Evolutionary conservation across 2,888 invertebrate species (phyloP), one percentile per base, ranked within the genome.

Genomic region (Drosophila histrio): DNA sequence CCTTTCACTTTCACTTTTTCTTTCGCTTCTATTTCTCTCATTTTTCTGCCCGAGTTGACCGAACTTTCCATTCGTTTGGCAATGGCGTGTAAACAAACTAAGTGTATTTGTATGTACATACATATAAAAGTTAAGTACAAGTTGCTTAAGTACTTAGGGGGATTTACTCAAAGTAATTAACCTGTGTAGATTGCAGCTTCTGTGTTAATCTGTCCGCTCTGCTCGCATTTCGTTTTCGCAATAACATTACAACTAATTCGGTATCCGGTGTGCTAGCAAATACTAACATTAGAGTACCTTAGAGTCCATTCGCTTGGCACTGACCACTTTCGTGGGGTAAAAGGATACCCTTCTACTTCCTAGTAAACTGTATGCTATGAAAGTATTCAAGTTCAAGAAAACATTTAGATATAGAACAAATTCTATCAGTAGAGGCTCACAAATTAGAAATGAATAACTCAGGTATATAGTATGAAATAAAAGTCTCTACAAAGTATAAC

Each of bases 131-230:
- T 78, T 78, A 75, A 75, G 73, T 67, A 74, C 68, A 52, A 54
- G 74, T 67, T 58, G 38, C 70, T 63, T 79, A 79, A 74, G 76
- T 79, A 75, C 15, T 50, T 78, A 58, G 34, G 50, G 61, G 62
- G 68, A 68, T 69, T 74, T 79, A 46, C 56, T 62, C 47, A 46
- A 36, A 36, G 75, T 57, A 79, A 69, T 75, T 63, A 79, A 75
- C 74, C 70, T 60, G 75, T 52, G 52, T 60, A 65, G 50, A 72
- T 60, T 65, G 72, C 54, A 58, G 49, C 41, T 52, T 22, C 36
- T 28, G 26, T 22, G 28, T 17, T 66, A 46, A 72, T 72, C 44
- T 44, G 13, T 59, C 24, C 2, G 38, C 32, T 17, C 44, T 17
- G 21, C 63, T 38, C 11, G 47, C 34, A 30, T 15, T 49, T 41